Evolutionary conservation across 2,888 invertebrate genomes (phyloP).

Genomic region (Chirona hameri): DNA sequence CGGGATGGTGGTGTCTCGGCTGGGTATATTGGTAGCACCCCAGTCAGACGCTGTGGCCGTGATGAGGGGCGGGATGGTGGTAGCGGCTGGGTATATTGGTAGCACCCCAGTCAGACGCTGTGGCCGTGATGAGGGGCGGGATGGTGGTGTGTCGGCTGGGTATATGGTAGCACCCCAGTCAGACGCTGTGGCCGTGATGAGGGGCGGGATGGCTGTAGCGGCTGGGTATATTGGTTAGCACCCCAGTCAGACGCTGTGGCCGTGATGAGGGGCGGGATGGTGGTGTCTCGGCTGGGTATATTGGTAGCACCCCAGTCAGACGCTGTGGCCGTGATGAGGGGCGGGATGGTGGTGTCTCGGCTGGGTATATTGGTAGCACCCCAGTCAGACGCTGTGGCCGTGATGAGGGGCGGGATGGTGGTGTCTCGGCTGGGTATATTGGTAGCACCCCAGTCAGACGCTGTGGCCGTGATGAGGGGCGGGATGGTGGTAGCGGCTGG

Average conservation of each 20-base stretch:
- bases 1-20: background rate
- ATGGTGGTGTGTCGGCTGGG: background rate
- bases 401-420: background rate
- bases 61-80: background rate
- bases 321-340: background rate
- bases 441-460: too few species aligned
- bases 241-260: too few species aligned
- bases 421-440: background rate
- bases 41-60: too few species aligned
- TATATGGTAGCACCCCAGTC: too few species aligned
- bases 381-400: too few species aligned
- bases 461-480: background rate
- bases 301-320: too few species aligned
- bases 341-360: background rate
- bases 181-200: too few species aligned
- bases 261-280: background rate
- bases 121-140: background rate
- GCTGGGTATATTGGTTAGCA: background rate
- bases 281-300: background rate
- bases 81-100: background rate
- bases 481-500: background rate
- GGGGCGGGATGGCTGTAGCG: background rate
- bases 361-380: background rate
- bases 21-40: too few species aligned
- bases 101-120: too few species aligned